Base-by-base conservation (phyloP, 2,888 invertebrate genomes). In the Amitus sp. region DNA sequence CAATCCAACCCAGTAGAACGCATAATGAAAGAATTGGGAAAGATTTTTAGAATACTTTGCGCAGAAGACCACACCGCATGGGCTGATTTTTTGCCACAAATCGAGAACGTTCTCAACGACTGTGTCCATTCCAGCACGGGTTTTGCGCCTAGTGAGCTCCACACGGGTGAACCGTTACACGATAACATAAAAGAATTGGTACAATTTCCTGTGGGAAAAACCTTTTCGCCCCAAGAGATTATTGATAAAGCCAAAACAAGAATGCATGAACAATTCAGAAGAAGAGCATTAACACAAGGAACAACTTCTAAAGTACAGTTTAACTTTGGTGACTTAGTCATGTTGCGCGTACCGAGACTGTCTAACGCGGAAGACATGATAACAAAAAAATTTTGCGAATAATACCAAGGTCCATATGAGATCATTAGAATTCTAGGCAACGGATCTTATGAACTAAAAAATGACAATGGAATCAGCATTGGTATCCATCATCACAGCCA, bases 1-100 rank as follows among this genome's bases (percentile, higher is more conserved):
- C 46, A 52, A n/a, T 19, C 18, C 1, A 52, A 52, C 23, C 45
- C 46, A 0, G 34, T 37, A 2, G 45, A 46, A 23, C 34, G 37
- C 1, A 23, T 43, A 2, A 40, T 37, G 42, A 1, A 43, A 4
- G 42, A 48, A 27, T 20, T 55, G 0, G 48, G 47, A 7, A 2
- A 17, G 9, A 10, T 39, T 39, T 30, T 54, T 28, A 9, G 42
- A 3, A 17, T 34, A 1, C 43, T n/a, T 28, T 55, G 49, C 23
- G 1, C n/a, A 5, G 19, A 37, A 1, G 33, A 12, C 7, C 54
- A 54, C 17, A 39, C 34, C 0, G 1, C 1, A 7, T 56, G 50
- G 56, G 45, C 18, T 0, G 9, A 34, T 7, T 17, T 43, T 12
- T 6, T 49, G 1, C 9, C n/a, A 17, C 30, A 17, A 2, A 40